Base-by-base conservation (phyloP, 1,140 invertebrate genomes). In the Zophobas atratus region DNA sequence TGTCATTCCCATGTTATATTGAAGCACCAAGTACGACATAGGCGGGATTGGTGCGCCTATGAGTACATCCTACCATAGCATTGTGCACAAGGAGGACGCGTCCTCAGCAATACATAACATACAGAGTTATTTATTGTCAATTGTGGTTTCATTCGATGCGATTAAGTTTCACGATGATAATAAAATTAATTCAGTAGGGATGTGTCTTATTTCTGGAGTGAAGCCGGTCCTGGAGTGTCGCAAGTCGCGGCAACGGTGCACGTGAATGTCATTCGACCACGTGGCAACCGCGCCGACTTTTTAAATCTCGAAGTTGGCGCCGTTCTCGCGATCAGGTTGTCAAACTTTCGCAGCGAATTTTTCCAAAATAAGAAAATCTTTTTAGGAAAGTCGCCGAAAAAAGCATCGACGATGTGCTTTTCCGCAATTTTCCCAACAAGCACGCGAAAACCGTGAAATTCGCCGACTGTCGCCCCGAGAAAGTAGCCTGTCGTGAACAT, bases 31-130 rank as follows among this genome's bases (percentile, higher is more conserved):
- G 49, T 51, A 20, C 49, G 49, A 2, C 49, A 51, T 51, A 20
- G 49, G 49, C 49, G 49, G 3, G 6, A 20, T 20, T 3, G 43
- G 3, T 46, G 43, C 49, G 49, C 49, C 49, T 51, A 51, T 51
- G 49, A 20, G 49, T 20, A 51, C n/a, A 51, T 20, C 49, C 6
- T 51, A 51, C 2, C n/a, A 51, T 51, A 51, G 20, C n/a, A 46
- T 2, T 51, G 49, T 20, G 20, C 60, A 67, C 39, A 43, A 36
- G 33, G 36, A 34, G 33, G 60, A 39, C 41, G 60, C 38, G 39
- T 67, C 60, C 43, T 67, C 60, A 67, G 60, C 60, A 67, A 67
- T 67, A 67, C 60, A 43, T 67, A 43, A 67, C 49, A 20, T 20
- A 20, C 20, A 33, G 39, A 67, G 20, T 43, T 41, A 67, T 67